phyloP scores from a whole-genome alignment of 2,888 invertebrate genomes.

The Sialis fuliginosa region DNA sequence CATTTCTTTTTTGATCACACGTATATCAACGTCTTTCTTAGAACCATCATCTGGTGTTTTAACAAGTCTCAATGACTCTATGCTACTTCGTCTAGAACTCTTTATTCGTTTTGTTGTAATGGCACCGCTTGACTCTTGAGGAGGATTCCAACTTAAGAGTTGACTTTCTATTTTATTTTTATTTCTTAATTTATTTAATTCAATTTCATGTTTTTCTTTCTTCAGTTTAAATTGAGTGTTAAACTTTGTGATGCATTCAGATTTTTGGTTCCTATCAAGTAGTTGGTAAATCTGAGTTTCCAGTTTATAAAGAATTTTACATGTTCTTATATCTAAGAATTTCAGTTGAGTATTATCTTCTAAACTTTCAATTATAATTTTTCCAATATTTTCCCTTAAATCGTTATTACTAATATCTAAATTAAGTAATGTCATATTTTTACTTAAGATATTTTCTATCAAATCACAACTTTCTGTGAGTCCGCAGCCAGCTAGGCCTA shows the following conservation, averaged over 20 bases:
- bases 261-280: slow-evolving; percentile 11
- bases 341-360: slow-evolving; percentile 14
- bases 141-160: too few species aligned
- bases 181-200: too few species aligned
- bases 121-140: too few species aligned
- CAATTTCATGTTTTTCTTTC: too few species aligned
- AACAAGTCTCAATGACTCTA: too few species aligned
- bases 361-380: slow-evolving; percentile 14
- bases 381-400: slow-evolving; percentile 19
- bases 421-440: slow-evolving; percentile 15
- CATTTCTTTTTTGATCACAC: too few species aligned
- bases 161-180: too few species aligned
- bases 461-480: slow-evolving; percentile 13
- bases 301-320: slow-evolving; percentile 12
- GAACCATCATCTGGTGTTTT: too few species aligned
- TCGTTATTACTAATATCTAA: slow-evolving; percentile 21
- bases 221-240: too few species aligned
- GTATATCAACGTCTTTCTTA: too few species aligned
- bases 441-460: slow-evolving; percentile 15
- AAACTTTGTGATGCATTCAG: neutral
- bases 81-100: too few species aligned
- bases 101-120: too few species aligned
- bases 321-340: slow-evolving; percentile 19
- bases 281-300: slow-evolving; percentile 14
- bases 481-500: slow-evolving; percentile 18